Evolutionary conservation across 2,113 vertebrate species (phyloP).

Genomic region (Meleagris gallopavo): DNA sequence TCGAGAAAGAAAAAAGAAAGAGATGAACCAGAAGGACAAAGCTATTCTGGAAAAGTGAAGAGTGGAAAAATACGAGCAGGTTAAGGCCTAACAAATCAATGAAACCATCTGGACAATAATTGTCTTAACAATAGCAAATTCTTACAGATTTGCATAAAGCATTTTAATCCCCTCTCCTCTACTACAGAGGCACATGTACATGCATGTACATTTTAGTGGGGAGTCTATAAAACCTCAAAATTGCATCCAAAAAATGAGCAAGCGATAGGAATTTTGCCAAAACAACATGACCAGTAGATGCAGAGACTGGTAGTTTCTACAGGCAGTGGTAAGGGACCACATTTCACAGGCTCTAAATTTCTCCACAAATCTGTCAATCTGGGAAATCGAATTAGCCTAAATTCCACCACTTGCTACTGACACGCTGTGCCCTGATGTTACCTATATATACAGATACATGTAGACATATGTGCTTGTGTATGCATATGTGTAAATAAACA

Average conservation of each 20-base stretch:
- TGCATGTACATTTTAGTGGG: rapidly evolving
- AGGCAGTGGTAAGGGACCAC: not conserved
- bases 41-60: not conserved
- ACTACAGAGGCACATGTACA: not conserved
- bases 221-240: not conserved
- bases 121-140: not conserved
- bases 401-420: not conserved
- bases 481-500: too few species aligned
- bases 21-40: not conserved
- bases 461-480: not conserved
- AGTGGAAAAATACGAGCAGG: not conserved
- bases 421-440: not conserved
- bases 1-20: not conserved
- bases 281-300: not conserved
- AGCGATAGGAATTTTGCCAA: not conserved
- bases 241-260: not conserved
- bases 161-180: not conserved
- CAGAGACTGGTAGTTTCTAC: not conserved
- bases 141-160: not conserved
- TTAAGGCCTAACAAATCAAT: not conserved
- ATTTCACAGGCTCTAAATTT: not conserved
- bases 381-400: not conserved
- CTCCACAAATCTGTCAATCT: not conserved
- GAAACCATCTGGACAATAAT: not conserved
- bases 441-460: not conserved